Percentiles rank a stretch among this genome's conserved stretches.
phyloP scores from a whole-genome alignment of 2,888 invertebrate genomes.

The Poecilus cupreus region DNA sequence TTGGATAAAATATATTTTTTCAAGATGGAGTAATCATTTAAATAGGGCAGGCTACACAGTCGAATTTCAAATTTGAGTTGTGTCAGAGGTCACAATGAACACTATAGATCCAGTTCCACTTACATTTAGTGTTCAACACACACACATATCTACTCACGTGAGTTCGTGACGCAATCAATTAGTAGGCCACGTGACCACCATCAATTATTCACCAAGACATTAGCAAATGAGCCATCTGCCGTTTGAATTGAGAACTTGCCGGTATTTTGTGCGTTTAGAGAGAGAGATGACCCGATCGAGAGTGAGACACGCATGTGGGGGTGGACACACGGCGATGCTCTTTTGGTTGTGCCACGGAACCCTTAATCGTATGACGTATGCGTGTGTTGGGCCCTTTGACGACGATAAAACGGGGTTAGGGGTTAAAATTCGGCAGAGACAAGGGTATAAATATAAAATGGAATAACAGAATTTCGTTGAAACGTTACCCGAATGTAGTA shows the following conservation, averaged over 20 bases:
- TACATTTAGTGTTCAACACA: background rate
- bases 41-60: too few relatives aligned
- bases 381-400: background rate
- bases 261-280: background rate
- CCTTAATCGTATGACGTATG: slow-evolving; percentile 10
- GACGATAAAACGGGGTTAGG: background rate
- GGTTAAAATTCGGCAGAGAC: background rate
- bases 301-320: background rate
- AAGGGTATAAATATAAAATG: background rate
- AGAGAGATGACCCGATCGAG: background rate
- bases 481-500: background rate
- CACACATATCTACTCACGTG: slow-evolving; percentile 42
- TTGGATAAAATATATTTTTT: too few relatives aligned
- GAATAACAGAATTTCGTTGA: background rate
- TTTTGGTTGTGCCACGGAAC: background rate
- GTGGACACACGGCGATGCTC: background rate
- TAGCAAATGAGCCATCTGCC: slow-evolving; percentile 67
- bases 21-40: too few relatives aligned
- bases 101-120: background rate
- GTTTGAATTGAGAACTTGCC: slow-evolving; percentile 26
- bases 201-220: slow-evolving; percentile 67
- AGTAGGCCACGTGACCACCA: slow-evolving; percentile 66
- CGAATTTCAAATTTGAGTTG: too few relatives aligned
- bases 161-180: slow-evolving; percentile 68
- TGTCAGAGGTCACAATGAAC: background rate